phyloP scores from a whole-genome alignment of 2,888 invertebrate genomes.

The Lacanobia oleracea region DNA sequence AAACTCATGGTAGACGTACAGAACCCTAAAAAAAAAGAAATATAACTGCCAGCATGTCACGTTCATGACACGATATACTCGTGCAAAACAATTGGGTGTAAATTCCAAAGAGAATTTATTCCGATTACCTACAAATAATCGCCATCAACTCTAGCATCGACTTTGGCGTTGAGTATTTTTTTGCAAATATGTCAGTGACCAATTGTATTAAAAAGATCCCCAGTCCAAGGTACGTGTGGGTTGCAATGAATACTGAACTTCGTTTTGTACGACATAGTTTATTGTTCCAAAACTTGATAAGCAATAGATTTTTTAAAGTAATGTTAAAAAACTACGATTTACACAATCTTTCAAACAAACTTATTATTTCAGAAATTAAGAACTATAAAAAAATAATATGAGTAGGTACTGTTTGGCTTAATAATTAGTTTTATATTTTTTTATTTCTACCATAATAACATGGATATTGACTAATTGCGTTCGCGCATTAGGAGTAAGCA shows the following conservation, averaged over 20 bases:
- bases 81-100: neutral
- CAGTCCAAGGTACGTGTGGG: no score
- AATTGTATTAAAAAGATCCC: no score
- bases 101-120: neutral
- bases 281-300: neutral
- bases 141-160: no score
- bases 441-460: constrained; percentile 99
- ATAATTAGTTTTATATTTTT: constrained; percentile 99
- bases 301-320: neutral
- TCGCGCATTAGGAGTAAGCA: constrained; percentile 95
- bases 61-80: neutral
- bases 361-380: constrained; percentile 7
- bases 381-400: neutral
- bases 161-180: no score
- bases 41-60: neutral
- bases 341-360: neutral
- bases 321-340: neutral
- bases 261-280: neutral
- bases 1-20: no score
- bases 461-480: constrained; percentile 99
- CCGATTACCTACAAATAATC: neutral
- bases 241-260: neutral
- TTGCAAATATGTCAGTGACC: no score
- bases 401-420: constrained; percentile 78
- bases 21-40: neutral